Evolutionary conservation across 30 jellyfish, hydroid and myxozoan genomes (phyloP).

Genomic region (Chrysaora quinquecirrha): DNA sequence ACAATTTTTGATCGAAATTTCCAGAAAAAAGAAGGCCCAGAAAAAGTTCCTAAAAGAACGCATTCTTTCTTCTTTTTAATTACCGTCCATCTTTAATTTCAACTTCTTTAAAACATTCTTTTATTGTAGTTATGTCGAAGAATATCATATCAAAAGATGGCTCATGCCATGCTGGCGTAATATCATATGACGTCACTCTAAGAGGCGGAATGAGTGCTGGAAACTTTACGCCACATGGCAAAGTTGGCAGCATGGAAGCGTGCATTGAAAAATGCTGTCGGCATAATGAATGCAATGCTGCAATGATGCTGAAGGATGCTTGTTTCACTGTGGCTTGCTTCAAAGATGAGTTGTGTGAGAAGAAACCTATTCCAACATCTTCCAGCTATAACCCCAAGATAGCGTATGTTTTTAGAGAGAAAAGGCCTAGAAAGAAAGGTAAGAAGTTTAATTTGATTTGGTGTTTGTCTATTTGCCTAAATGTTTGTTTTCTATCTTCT

Average conservation of each 20-base stretch:
- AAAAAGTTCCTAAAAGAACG: no score
- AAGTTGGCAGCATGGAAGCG: slow-evolving; percentile 86
- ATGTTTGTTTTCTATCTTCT: no score
- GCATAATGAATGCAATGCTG: slow-evolving; percentile 82
- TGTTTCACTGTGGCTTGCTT: slow-evolving; percentile 92
- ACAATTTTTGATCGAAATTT: no score
- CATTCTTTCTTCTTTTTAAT: no score
- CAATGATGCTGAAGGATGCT: slow-evolving; percentile 97
- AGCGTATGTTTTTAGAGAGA: slow-evolving; percentile 88
- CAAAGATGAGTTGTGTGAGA: slow-evolving; percentile 92
- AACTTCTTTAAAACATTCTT: no score
- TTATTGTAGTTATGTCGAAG: slow-evolving; percentile 60
- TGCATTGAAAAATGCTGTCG: slow-evolving; percentile 89
- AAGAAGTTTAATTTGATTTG: no score
- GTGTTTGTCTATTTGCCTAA: no score
- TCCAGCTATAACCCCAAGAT: slow-evolving; percentile 85
- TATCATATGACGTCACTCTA: slow-evolving; percentile 94
- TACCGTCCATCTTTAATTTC: no score
- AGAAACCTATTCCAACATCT: slow-evolving; percentile 88
- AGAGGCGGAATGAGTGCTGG: slow-evolving; percentile 97
- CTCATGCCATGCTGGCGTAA: slow-evolving; percentile 92
- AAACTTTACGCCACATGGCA: slow-evolving; percentile 97
- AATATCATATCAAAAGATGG: slow-evolving; percentile 82
- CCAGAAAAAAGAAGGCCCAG: no score
- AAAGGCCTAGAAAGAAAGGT: slow-evolving; percentile 59